Evolutionary conservation across 35 echinoderm and acorn worm genomes (phyloP), one percentile per base, ranked within the genome.

Genomic region (Strongylocentrotus purpuratus): DNA sequence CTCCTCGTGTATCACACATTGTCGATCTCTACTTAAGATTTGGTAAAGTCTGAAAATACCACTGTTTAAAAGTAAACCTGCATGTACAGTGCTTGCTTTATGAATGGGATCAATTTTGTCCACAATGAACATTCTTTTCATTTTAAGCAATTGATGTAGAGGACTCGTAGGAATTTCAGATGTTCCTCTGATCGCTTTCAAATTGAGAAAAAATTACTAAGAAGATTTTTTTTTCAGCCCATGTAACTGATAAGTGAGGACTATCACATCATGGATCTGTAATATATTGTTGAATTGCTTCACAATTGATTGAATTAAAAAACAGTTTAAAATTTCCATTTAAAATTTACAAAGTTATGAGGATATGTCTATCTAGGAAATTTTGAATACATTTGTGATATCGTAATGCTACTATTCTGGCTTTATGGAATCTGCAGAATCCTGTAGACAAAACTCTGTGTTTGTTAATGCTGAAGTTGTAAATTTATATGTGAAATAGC

Each of bases 401-500:
- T 78, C 22, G 50, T 55, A 55, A 55, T 55, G 50, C 10, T 10
- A 55, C 50, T 15, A 55, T 55, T 55, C 50, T 15, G 8, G 50
- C 50, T 55, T 55, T 28, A n/a, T 78, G 65, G 28, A n/a, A 70
- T 70, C 20, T 25, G 61, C 61, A 22, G 61, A 70, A n/a, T n/a
- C 22, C 7, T 78, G 4, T 78, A 9, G 22, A 78, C 20, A 28
- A 1, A 41, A 41, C 35, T 41, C 35, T 78, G 65, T n/a, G 65
- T 78, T 78, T 78, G 65, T 78, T 78, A 3, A 78, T 78, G 65
- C 65, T 78, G 65, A 78, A 78, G 65, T 78, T 78, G 65, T 78
- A 78, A 22, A 78, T 78, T 78, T 78, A 78, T 78, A 22, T 78
- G 65, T 78, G 65, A 78, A 78, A 78, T 78, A 78, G 65, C 65